A percentile compares a stretch with the other conserved stretches of the same genome.
Evolutionary conservation across 2,888 invertebrate genomes (phyloP).

Genomic region (Polylopha cassiicola): DNA sequence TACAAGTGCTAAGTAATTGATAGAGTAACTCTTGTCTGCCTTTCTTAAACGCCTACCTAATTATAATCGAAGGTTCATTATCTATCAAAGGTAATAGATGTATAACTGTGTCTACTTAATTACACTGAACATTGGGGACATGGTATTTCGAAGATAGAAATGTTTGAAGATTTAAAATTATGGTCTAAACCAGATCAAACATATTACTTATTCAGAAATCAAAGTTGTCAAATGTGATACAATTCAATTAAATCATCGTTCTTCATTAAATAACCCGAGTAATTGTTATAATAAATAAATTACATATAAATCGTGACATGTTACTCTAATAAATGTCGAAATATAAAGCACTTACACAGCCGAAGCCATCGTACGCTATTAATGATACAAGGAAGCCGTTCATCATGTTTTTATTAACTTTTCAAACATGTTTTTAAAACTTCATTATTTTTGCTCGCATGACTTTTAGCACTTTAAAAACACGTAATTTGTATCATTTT

Average conservation of each 20-base stretch:
- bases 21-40: conserved; percentile 55
- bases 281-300: no score
- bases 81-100: no score
- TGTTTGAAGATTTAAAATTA: no score
- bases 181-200: no score
- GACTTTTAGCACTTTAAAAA: conserved; percentile 27
- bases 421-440: conserved; percentile 29
- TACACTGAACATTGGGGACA: no score
- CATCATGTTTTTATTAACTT: conserved; percentile 29
- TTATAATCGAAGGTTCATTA: no score
- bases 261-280: no score
- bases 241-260: no score
- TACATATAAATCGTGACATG: not conserved
- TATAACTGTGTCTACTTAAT: no score
- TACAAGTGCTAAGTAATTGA: conserved; percentile 70
- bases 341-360: conserved; percentile 1
- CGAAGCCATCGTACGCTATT: conserved; percentile 21
- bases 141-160: no score
- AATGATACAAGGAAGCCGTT: conserved; percentile 28
- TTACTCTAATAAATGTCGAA: not conserved
- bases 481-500: conserved; percentile 26
- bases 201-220: no score
- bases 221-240: no score
- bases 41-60: conserved; percentile 54
- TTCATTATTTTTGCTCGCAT: conserved; percentile 26